phyloP scores from a whole-genome alignment of 2,797 vertebrate species.

The Setipinna tenuifilis region DNA sequence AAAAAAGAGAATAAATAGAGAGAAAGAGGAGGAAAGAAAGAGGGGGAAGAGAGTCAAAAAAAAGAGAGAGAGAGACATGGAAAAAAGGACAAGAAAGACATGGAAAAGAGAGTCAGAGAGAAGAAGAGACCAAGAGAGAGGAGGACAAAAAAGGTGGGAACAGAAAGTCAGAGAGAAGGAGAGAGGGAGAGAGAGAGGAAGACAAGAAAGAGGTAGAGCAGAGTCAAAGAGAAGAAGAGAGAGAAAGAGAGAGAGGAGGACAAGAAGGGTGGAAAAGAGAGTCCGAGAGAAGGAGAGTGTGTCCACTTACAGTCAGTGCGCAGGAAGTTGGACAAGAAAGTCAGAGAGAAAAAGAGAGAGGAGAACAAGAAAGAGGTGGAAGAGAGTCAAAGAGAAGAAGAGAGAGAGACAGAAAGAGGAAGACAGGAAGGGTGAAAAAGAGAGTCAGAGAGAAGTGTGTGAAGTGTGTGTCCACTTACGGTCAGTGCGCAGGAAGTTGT shows the following conservation, averaged over 20 bases:
- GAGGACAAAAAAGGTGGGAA: too few species aligned
- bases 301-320: too few species aligned
- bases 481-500: slow-evolving; percentile 89
- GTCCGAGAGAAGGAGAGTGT: not conserved
- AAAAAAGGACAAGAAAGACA: slow-evolving; percentile 5
- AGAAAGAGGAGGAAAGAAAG: not conserved
- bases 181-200: not conserved
- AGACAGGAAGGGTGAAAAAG: slow-evolving; percentile 12
- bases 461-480: slow-evolving; percentile 73
- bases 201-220: too few species aligned
- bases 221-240: not conserved
- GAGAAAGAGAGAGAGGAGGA: not conserved
- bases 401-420: not conserved
- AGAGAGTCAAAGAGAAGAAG: not conserved
- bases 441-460: too few species aligned
- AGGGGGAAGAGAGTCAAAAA: slow-evolving; percentile 6
- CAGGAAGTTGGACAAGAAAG: too few species aligned
- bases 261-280: not conserved
- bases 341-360: not conserved
- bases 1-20: too few species aligned
- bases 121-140: not conserved
- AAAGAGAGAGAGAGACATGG: too few species aligned
- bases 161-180: not conserved
- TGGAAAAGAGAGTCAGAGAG: too few species aligned
- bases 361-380: not conserved